phyloP scores from a whole-genome alignment of 2,113 vertebrate species.

The Azemiops feae region DNA sequence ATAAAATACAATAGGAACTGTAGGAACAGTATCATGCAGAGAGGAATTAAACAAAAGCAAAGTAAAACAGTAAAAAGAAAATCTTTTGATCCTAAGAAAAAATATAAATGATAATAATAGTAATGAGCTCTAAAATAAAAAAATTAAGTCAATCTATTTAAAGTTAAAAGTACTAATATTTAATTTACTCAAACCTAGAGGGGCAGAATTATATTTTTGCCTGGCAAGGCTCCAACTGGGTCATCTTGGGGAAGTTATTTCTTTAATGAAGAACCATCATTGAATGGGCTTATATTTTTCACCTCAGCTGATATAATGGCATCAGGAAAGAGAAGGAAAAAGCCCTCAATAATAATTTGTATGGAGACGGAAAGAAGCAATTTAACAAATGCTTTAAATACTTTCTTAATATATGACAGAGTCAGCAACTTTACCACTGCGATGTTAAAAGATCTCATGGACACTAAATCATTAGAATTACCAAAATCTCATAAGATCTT shows the following conservation, averaged over 20 bases:
- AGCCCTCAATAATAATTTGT: background rate
- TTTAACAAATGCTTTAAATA: background rate
- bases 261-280: background rate
- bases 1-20: background rate
- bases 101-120: background rate
- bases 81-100: background rate
- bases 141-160: background rate
- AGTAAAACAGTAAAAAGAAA: background rate
- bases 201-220: background rate
- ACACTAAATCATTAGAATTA: background rate
- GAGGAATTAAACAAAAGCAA: background rate
- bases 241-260: background rate
- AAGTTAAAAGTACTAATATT: background rate
- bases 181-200: background rate
- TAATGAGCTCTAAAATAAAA: background rate
- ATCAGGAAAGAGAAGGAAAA: background rate
- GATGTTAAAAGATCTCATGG: background rate
- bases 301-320: background rate
- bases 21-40: background rate
- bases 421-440: background rate
- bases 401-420: background rate
- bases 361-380: accelerated
- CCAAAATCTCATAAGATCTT: background rate
- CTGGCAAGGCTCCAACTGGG: background rate
- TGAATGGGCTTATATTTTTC: background rate